Base-by-base conservation (phyloP, 2,888 invertebrate species). In the Cylindroiulus punctatus region DNA sequence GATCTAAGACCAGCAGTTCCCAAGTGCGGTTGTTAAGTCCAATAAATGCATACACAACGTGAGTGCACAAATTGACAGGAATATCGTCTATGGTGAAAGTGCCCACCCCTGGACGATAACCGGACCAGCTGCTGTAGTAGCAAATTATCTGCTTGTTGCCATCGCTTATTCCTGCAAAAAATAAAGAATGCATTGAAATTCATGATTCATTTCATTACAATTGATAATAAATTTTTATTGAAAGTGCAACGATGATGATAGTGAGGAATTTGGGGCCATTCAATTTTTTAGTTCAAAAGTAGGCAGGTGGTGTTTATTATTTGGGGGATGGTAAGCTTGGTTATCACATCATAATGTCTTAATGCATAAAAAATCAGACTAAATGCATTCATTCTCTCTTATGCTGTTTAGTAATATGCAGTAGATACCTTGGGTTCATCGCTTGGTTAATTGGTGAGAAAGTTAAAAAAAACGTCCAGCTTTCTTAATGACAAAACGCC, bases 81-180 rank as follows among this genome's bases (percentile, higher is more conserved):
- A 88, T 87, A 81, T 88, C 88, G 14, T 88, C 86, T 19, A 89
- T 88, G 30, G 88, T 88, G 81, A 88, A 89, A 84, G 88, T 86
- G 86, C 87, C 88, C 7, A 89, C 89, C 14, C 87, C 87, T 7
- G 88, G 88, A 52, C 89, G 86, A 17, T 88, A 88, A 30, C 88
- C 87, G n/a, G 89, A 89, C 89, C 89, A 89, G n/a, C 88, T 88
- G 81, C 88, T 88, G 85, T 88, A 89, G 84, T 89, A 89, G 52
- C 89, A 89, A 3, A 89, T 89, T 2, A 89, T 87, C 65, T 89
- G 89, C 22, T 84, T 86, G 65, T 42, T 36, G 22, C 40, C 83
- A 40, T 83, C 83, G n/a, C 17, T 83, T 83, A 22, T 2, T 1
- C 83, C 83, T 83, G 44, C 40, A 40, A 44, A 19, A 44, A 83